Evolutionary conservation across 1,140 invertebrate species (phyloP).

Genomic region (Battus philenor): DNA sequence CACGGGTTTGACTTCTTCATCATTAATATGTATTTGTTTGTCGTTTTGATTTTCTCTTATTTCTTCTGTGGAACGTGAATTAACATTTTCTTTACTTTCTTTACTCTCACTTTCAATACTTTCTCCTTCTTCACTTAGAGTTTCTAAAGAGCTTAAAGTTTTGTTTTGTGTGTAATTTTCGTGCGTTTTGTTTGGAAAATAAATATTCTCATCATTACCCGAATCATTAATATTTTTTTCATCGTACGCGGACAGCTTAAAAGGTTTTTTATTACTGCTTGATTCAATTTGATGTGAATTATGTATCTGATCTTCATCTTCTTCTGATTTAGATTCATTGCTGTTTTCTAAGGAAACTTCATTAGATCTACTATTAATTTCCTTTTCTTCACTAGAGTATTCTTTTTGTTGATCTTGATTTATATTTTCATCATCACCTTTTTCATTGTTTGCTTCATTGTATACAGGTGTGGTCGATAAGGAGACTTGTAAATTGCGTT

Average conservation of each 20-base stretch:
- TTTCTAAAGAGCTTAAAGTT: too few relatives aligned
- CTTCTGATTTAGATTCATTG: slow-evolving; percentile 8
- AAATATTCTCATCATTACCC: background rate
- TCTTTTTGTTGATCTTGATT: slow-evolving; percentile 7
- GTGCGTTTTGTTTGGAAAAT: too few relatives aligned
- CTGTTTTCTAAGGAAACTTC: slow-evolving; percentile 18
- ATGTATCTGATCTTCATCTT: background rate
- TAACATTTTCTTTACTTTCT: slow-evolving; percentile 4
- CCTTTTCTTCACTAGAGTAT: slow-evolving; percentile 6
- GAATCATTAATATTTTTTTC: background rate
- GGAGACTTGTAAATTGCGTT: too few relatives aligned
- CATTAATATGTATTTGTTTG: slow-evolving; percentile 38
- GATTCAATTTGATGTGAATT: background rate
- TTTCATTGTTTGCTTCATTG: slow-evolving; percentile 7
- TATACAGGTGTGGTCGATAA: too few relatives aligned
- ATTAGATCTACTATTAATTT: background rate
- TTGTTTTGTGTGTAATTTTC: too few relatives aligned
- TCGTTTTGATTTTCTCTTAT: slow-evolving; percentile 10
- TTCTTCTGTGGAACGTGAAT: slow-evolving; percentile 1
- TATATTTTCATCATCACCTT: slow-evolving; percentile 17
- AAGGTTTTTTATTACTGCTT: slow-evolving; percentile 4
- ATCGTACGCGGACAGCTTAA: too few relatives aligned
- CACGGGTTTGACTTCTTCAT: slow-evolving; percentile 57
- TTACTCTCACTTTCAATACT: slow-evolving; percentile 13
- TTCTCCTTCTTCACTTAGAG: background rate